A percentile compares a stretch with the other conserved stretches of the same genome.
Evolutionary conservation across 1,140 invertebrate genomes (phyloP).

Genomic region (Drosophila sechellia): DNA sequence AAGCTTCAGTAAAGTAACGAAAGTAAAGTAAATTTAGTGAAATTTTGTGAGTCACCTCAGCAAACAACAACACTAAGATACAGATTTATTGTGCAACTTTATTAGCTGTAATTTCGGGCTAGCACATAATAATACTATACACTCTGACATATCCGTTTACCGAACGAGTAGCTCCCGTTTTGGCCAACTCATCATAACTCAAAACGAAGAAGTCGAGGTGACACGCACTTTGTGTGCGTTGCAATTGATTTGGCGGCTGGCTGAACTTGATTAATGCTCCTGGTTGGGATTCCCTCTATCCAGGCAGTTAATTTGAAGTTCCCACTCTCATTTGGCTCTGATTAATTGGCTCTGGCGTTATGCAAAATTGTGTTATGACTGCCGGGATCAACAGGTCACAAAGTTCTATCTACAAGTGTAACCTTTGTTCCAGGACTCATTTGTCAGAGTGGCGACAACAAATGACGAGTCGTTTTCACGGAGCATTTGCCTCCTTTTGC

Average conservation of each 20-base stretch:
- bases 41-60: slow-evolving; percentile 52
- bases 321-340: slow-evolving; percentile 33
- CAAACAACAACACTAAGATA: background rate
- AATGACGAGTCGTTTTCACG: slow-evolving; percentile 71
- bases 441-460: slow-evolving; percentile 58
- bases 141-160: slow-evolving; percentile 48
- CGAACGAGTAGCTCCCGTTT: slow-evolving; percentile 8
- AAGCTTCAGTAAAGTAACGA: slow-evolving; percentile 62
- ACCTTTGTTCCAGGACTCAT: slow-evolving; percentile 46
- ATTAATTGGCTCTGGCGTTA: slow-evolving; percentile 66
- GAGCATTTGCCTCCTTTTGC: slow-evolving; percentile 62
- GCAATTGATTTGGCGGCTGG: slow-evolving; percentile 50
- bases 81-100: slow-evolving; percentile 43
- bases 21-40: slow-evolving; percentile 61
- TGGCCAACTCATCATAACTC: slow-evolving; percentile 71
- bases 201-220: slow-evolving; percentile 49
- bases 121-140: slow-evolving; percentile 48
- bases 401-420: slow-evolving; percentile 18
- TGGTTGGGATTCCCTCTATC: background rate
- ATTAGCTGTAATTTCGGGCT: slow-evolving; percentile 60
- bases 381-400: slow-evolving; percentile 36
- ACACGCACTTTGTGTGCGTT: slow-evolving; percentile 57
- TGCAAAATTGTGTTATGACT: slow-evolving; percentile 52
- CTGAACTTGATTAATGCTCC: slow-evolving; percentile 68
- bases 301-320: slow-evolving; percentile 41